Percentiles rank a stretch among this genome's conserved stretches.
phyloP scores from a whole-genome alignment of 2,888 invertebrate species.

The Scelioninae gen. 1 region DNA sequence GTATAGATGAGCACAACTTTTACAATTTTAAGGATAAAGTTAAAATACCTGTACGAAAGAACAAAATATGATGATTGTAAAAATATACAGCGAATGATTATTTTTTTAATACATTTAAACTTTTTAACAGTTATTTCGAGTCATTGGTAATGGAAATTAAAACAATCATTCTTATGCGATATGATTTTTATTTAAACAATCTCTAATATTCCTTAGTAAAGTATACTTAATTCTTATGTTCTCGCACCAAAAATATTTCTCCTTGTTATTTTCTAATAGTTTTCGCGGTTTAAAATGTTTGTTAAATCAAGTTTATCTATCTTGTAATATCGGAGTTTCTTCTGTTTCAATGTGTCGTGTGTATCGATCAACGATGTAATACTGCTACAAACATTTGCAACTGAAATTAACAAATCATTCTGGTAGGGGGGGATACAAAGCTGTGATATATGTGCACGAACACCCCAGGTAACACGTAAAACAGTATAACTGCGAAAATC shows the following conservation, averaged over 20 bases:
- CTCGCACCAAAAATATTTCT: constrained; percentile 74
- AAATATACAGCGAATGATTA: not conserved
- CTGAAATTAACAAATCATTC: constrained; percentile 35
- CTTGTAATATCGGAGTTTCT: constrained; percentile 71
- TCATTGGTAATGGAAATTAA: not conserved
- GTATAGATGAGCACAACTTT: no score
- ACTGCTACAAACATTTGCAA: constrained; percentile 56
- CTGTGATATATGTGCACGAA: constrained; percentile 17
- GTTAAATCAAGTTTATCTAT: constrained; percentile 66
- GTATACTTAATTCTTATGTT: constrained; percentile 73
- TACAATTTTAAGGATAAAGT: no score
- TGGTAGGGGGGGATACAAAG: constrained; percentile 20
- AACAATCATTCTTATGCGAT: constrained; percentile 58
- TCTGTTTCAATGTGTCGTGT: constrained; percentile 28
- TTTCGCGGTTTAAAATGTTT: not conserved
- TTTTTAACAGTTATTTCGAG: not conserved
- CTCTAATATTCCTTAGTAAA: constrained; percentile 73
- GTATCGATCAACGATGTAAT: constrained; percentile 57
- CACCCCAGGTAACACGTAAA: constrained; percentile 23
- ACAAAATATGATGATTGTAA: not conserved
- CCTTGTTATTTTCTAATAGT: constrained; percentile 27
- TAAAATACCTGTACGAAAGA: no score
- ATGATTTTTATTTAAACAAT: constrained; percentile 77
- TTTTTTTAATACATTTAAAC: not conserved
- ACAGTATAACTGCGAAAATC: not conserved